Evolutionary conservation across 2,113 vertebrate genomes (phyloP).

Genomic region (Dryoscopus gambensis): DNA sequence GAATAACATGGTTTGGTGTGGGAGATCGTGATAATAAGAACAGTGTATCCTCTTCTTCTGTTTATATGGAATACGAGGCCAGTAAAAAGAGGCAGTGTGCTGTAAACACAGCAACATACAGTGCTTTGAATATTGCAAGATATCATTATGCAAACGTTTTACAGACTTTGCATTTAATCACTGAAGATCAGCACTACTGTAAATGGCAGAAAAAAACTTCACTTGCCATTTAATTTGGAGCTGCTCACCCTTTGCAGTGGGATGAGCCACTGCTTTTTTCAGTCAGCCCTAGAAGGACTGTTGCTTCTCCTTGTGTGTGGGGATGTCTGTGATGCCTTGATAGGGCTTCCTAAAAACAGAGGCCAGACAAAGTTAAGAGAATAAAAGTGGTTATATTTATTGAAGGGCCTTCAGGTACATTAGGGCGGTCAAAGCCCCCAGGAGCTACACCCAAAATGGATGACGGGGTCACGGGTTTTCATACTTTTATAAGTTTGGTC

Average conservation of each 20-base stretch:
- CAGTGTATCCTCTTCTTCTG: not conserved
- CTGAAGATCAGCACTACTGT: not conserved
- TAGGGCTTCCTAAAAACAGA: no score
- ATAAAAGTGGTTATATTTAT: no score
- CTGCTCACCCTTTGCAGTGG: not conserved
- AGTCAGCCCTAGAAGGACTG: not conserved
- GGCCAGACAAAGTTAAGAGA: no score
- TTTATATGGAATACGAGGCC: not conserved
- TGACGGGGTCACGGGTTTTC: no score
- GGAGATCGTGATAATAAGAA: conserved; percentile 41
- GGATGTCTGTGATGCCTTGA: not conserved
- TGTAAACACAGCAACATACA: not conserved
- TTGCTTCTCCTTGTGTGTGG: not conserved
- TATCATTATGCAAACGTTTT: not conserved
- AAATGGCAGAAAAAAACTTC: not conserved
- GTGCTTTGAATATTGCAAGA: not conserved
- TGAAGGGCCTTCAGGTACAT: no score
- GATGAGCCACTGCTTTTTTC: not conserved
- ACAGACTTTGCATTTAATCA: not conserved
- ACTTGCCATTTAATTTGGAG: not conserved
- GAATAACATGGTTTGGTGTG: conserved; percentile 29
- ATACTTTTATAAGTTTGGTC: no score
- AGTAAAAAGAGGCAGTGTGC: not conserved
- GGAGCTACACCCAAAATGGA: no score
- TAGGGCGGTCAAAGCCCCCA: no score